A percentile compares a stretch with the other conserved stretches of the same genome.
Evolutionary conservation across 1,140 invertebrate genomes (phyloP).

Genomic region (Onthophagus taurus): DNA sequence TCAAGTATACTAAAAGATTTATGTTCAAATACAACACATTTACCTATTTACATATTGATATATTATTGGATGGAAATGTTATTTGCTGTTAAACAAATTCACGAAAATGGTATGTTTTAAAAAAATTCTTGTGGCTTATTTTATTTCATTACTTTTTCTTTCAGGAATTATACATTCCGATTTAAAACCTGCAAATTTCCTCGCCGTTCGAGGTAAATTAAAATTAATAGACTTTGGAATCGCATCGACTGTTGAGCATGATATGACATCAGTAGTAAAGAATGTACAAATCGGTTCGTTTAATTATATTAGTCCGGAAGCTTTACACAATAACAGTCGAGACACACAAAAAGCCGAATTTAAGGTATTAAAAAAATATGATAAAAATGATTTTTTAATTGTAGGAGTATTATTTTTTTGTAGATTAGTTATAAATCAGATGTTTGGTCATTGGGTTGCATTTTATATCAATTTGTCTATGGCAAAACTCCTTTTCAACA

Average conservation of each 20-base stretch:
- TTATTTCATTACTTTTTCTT: slow-evolving; percentile 23
- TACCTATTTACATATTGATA: slow-evolving; percentile 63
- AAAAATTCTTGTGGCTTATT: not conserved
- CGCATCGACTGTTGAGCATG: slow-evolving; percentile 77
- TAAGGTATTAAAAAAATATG: slow-evolving; percentile 18
- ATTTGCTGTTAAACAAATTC: slow-evolving; percentile 81
- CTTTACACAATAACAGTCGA: slow-evolving; percentile 51
- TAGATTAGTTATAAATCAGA: slow-evolving; percentile 89
- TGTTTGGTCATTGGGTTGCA: slow-evolving; percentile 96
- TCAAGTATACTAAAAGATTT: slow-evolving; percentile 61
- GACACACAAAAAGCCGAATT: slow-evolving; percentile 37
- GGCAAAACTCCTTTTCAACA: slow-evolving; percentile 85
- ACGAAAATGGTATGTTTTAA: slow-evolving; percentile 62
- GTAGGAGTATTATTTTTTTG: slow-evolving; percentile 21
- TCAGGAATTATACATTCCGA: slow-evolving; percentile 90
- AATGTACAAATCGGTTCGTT: slow-evolving; percentile 76
- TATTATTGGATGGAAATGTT: slow-evolving; percentile 95
- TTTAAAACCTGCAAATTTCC: slow-evolving; percentile 94
- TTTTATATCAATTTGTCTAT: slow-evolving; percentile 89
- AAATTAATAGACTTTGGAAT: slow-evolving; percentile 99
- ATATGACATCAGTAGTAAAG: slow-evolving; percentile 84
- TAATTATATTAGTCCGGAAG: slow-evolving; percentile 96
- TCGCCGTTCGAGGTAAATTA: slow-evolving; percentile 74
- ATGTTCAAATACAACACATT: slow-evolving; percentile 43
- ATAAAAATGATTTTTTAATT: not conserved